These are phyloP conservation scores for Heliconius eleuchia DNA, from an alignment of 1,140 invertebrate genomes.

Conservation along the genomic window DNA sequence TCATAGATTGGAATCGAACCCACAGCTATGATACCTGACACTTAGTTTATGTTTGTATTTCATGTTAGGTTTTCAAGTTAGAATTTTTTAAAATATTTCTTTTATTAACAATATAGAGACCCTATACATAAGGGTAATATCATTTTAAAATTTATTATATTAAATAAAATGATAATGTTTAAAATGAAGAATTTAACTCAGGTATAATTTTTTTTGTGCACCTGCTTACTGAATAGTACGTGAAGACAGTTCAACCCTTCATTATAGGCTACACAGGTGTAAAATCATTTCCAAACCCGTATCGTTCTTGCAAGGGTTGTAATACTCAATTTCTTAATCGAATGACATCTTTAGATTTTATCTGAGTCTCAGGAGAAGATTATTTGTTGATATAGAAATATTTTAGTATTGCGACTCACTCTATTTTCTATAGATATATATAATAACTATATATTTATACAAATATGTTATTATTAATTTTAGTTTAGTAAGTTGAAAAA, in stretches of 20 bases:
- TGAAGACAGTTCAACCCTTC: slow-evolving; percentile 36
- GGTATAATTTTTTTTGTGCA: slow-evolving; percentile 23
- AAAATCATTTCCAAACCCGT: slow-evolving; percentile 38
- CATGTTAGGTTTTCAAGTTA: too few species aligned
- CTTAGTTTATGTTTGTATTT: too few species aligned
- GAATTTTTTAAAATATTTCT: too few species aligned
- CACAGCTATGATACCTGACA: too few species aligned
- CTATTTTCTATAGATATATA: too few species aligned
- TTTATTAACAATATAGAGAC: background rate
- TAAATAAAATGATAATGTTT: background rate
- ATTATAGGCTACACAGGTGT: slow-evolving; percentile 41
- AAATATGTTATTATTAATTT: too few species aligned
- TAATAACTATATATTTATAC: too few species aligned
- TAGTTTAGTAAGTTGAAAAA: too few species aligned
- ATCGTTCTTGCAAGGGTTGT: slow-evolving; percentile 26
- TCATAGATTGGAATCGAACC: too few species aligned
- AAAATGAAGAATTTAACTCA: slow-evolving; percentile 5
- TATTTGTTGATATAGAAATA: background rate
- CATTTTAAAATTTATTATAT: background rate
- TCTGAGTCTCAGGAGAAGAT: background rate
- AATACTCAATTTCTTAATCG: slow-evolving; percentile 29
- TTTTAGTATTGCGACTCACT: background rate
- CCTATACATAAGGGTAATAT: background rate
- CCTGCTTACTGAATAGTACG: slow-evolving; percentile 34
- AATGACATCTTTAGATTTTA: slow-evolving; percentile 30